phyloP scores from a whole-genome alignment of 1,140 invertebrate genomes.

The Venustaconcha ellipsiformis region DNA sequence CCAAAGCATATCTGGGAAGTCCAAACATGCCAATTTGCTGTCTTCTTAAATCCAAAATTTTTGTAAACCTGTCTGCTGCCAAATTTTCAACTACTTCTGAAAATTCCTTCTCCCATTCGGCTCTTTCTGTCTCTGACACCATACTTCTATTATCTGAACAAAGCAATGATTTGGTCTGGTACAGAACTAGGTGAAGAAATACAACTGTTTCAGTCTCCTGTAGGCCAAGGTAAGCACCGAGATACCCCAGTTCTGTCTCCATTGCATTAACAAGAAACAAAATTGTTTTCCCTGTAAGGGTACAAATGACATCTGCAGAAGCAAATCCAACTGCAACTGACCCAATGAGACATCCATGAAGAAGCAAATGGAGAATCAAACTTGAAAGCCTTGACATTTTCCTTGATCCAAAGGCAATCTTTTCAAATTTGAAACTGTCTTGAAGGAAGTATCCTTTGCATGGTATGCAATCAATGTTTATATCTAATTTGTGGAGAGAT shows the following conservation, averaged over 20 bases:
- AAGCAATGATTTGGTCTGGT: neutral
- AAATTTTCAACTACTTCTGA: neutral
- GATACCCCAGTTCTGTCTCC: neutral
- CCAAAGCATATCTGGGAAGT: neutral
- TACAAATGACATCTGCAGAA: neutral
- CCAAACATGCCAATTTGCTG: slow-evolving; percentile 1
- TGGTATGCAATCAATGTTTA: neutral
- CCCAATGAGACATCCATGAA: slow-evolving; percentile 6
- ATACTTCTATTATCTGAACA: too few relatives aligned
- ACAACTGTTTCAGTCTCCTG: slow-evolving; percentile 4
- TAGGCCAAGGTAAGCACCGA: neutral
- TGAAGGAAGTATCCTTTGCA: neutral
- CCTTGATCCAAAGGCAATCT: neutral
- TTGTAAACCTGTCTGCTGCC: neutral
- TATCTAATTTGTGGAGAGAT: too few relatives aligned
- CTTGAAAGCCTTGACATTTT: neutral
- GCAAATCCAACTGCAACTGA: slow-evolving; percentile 8
- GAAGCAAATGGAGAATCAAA: neutral
- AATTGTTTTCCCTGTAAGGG: neutral
- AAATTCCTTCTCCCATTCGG: slow-evolving; percentile 13
- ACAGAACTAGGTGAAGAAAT: slow-evolving; percentile 4
- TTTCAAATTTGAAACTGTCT: neutral
- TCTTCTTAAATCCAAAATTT: neutral
- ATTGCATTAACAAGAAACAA: neutral
- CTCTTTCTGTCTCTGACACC: too few relatives aligned